These are phyloP conservation scores for Xenops minutus DNA, from an alignment of 2,797 vertebrate genomes.

Conservation along the genomic window DNA sequence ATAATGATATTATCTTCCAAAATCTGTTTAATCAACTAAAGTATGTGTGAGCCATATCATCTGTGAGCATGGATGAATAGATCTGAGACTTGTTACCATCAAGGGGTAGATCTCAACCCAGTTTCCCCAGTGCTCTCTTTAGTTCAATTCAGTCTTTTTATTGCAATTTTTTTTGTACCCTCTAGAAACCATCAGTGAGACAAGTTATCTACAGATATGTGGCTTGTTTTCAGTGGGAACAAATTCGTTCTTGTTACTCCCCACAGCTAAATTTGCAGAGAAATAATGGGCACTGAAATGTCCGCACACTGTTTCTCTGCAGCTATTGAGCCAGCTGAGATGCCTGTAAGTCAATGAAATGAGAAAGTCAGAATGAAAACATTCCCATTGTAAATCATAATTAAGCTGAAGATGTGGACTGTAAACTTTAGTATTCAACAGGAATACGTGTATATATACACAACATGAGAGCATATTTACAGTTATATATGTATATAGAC, in stretches of 20 bases:
- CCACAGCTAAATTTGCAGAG: not conserved
- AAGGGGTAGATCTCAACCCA: not conserved
- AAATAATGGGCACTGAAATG: not conserved
- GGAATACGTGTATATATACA: not conserved
- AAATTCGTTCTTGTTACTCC: not conserved
- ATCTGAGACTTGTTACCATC: not conserved
- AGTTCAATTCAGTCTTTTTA: not conserved
- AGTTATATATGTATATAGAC: fast-evolving
- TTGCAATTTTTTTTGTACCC: not conserved
- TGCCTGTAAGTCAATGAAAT: not conserved
- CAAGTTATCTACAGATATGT: not conserved
- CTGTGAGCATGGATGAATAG: not conserved
- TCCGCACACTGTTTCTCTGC: not conserved
- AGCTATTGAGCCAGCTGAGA: not conserved
- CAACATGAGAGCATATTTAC: not conserved
- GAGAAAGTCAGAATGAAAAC: not conserved
- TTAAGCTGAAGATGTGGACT: not conserved
- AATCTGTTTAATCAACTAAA: not conserved
- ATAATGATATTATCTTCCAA: not conserved
- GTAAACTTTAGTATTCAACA: not conserved
- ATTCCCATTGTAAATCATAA: not conserved
- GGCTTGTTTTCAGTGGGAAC: not conserved
- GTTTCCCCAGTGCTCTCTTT: not conserved
- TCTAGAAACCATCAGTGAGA: not conserved
- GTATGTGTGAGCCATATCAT: not conserved